Evolutionary conservation across 1,140 invertebrate genomes (phyloP), one percentile per base, ranked within the genome.

Genomic region (Eumaeus atala): DNA sequence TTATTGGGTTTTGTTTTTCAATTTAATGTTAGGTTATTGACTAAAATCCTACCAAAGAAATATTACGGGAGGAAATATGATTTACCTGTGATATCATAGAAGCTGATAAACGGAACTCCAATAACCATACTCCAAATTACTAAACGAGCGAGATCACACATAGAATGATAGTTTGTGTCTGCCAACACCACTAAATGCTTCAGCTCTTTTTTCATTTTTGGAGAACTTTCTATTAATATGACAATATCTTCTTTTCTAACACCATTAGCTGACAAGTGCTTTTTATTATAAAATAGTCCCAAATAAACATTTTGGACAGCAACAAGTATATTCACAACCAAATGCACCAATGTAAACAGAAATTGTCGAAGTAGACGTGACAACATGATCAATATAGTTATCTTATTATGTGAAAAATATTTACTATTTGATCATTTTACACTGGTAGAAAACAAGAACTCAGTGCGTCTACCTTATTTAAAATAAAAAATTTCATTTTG

Each of bases 51-150:
- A 28, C 21, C 6, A 6, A 28, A 28, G 12, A 44, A 44, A 7
- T 9, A 14, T 28, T 6, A 28, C 21, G 2, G 21, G 6, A 28
- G 16, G 0, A 44, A 16, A 8, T 34, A 44, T 17, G 9, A 37
- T 33, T 42, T 53, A 93, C 93, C 92, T 87, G 89, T 89, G 68
- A 90, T 79, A 80, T 93, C 92, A 74, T 93, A 91, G 68, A 94
- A 92, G 70, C 90, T 93, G 64, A 94, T 74, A 76, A 89, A 91
- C 42, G 90, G 84, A 64, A 93, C 90, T 64, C 90, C 90, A 60
- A 90, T 82, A 21, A 89, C 79, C 18, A 92, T 71, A 77, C 90
- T 91, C 92, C 92, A 94, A 14, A 90, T 80, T 48, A 93, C 87
- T 42, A 94, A 67, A 47, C 88, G 90, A 35, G 90, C 88, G 52